Evolutionary conservation across 2,888 invertebrate genomes (phyloP).

Genomic region (Uloborus plumipes): DNA sequence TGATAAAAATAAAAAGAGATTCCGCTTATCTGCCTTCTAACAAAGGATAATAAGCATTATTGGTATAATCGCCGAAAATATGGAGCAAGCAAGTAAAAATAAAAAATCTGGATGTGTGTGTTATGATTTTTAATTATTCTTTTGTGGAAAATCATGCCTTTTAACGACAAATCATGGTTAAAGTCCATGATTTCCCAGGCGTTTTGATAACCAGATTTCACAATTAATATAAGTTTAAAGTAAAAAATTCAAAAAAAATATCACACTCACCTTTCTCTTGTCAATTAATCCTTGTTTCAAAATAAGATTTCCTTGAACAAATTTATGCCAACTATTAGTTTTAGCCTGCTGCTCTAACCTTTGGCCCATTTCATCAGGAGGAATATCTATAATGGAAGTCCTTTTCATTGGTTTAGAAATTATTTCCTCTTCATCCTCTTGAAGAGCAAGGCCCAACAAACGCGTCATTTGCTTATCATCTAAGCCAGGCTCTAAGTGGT

Average conservation of each 20-base stretch:
- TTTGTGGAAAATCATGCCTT: too few relatives aligned
- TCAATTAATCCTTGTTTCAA: constrained; percentile 94
- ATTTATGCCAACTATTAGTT: constrained; percentile 82
- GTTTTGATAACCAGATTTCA: too few relatives aligned
- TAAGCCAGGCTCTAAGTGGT: constrained; percentile 87
- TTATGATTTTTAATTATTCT: too few relatives aligned
- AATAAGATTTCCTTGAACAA: constrained; percentile 92
- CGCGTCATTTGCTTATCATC: constrained; percentile 85
- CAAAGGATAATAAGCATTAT: too few relatives aligned
- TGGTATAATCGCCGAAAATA: too few relatives aligned
- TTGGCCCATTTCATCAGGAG: constrained; percentile 68
- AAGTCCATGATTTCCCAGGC: too few relatives aligned
- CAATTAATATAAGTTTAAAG: neutral
- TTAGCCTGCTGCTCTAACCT: constrained; percentile 79
- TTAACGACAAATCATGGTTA: too few relatives aligned
- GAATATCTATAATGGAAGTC: constrained; percentile 65
- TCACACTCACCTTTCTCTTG: constrained; percentile 81
- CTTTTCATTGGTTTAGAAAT: constrained; percentile 45
- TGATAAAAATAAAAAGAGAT: too few relatives aligned
- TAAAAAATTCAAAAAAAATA: neutral
- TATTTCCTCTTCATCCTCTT: constrained; percentile 72
- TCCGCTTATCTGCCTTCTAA: too few relatives aligned
- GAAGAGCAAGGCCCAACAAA: constrained; percentile 81
- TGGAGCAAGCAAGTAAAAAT: too few relatives aligned
- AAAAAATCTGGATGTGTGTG: too few relatives aligned